These are phyloP conservation scores for Cephus cinctus DNA, from an alignment of 1,140 invertebrate species.

Conservation along the genomic window DNA sequence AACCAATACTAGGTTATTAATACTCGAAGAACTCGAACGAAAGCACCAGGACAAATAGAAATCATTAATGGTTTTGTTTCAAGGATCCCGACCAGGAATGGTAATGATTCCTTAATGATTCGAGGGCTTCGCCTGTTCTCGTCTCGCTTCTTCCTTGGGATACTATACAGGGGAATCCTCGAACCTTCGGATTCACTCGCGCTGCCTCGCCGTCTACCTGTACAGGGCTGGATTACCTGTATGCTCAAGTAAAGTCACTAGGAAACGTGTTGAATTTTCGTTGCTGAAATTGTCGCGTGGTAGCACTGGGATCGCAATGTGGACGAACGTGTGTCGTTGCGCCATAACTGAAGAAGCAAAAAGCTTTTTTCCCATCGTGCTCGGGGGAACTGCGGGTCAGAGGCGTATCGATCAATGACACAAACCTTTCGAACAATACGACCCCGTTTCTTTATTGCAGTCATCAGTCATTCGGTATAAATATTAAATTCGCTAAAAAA, in stretches of 20 bases:
- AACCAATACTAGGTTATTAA: no score
- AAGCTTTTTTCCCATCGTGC: constrained; percentile 12
- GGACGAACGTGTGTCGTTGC: no score
- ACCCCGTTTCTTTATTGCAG: constrained; percentile 53
- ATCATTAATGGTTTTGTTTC: constrained; percentile 57
- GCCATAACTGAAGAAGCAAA: no score
- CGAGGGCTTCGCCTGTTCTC: no score
- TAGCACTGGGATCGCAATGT: no score
- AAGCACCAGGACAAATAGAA: constrained; percentile 56
- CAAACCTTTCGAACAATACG: constrained; percentile 52
- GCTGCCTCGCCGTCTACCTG: no score
- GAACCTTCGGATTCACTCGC: no score
- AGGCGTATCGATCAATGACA: constrained; percentile 54
- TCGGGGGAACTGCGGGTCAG: constrained; percentile 13
- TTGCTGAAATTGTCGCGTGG: no score
- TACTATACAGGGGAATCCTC: no score
- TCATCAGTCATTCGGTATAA: constrained; percentile 57
- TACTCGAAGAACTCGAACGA: constrained; percentile 28
- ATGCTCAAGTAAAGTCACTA: no score
- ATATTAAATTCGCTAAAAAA: constrained; percentile 58
- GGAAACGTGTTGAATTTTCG: no score
- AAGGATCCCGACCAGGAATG: constrained; percentile 23
- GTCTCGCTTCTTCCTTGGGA: neutral
- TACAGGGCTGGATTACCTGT: no score
- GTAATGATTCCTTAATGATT: constrained; percentile 54